phyloP scores from a whole-genome alignment of 1,140 invertebrate species.

The Anastrepha obliqua region DNA sequence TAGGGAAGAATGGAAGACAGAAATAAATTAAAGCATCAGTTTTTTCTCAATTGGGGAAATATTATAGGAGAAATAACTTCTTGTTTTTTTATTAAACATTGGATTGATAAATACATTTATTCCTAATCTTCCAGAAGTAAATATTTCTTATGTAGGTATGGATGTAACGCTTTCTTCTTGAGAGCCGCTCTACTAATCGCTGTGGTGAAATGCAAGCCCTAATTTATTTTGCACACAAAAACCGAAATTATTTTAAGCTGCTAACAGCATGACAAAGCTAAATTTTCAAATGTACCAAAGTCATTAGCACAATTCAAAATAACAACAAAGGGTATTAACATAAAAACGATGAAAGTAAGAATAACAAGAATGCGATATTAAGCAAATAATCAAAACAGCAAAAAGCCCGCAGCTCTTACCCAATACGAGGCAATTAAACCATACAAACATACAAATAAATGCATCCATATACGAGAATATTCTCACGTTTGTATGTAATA shows the following conservation, averaged over 20 bases:
- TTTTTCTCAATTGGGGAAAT: no score
- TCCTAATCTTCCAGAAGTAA: no score
- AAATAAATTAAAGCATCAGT: no score
- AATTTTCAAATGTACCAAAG: not conserved
- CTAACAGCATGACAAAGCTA: constrained; percentile 9
- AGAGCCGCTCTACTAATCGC: no score
- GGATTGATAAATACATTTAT: no score
- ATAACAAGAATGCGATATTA: not conserved
- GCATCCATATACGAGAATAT: not conserved
- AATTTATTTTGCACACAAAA: no score
- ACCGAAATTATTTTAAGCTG: not conserved
- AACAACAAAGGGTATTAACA: not conserved
- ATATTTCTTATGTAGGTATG: no score
- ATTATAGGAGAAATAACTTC: no score
- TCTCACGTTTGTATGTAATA: not conserved
- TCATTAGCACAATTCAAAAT: constrained; percentile 16
- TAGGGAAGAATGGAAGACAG: no score
- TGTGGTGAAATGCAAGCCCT: no score
- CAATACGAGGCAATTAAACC: not conserved
- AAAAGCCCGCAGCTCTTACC: not conserved
- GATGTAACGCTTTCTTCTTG: no score
- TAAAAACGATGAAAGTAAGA: not conserved
- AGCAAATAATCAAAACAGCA: constrained; percentile 14
- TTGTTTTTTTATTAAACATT: no score
- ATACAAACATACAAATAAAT: not conserved